Conservation (phyloP, 2,797 vertebrate species). For the Pyrocephalus nanus region DNA sequence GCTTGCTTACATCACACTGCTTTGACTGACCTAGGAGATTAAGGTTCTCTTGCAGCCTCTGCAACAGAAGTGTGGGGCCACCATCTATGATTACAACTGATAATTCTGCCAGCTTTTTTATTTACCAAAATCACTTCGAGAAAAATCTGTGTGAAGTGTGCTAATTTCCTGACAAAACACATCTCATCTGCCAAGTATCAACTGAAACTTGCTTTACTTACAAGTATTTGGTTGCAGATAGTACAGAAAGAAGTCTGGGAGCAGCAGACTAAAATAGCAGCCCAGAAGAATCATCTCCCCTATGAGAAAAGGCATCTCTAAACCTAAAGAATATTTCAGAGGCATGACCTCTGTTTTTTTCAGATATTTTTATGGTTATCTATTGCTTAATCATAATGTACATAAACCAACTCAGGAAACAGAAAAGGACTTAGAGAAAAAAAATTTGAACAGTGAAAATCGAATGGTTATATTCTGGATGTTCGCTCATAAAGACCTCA, state of each 20-base stretch:
- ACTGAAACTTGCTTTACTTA: background rate
- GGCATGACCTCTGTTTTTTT: background rate
- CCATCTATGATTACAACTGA: background rate
- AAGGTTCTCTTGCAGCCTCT: background rate
- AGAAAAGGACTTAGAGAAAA: background rate
- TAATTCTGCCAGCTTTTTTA: background rate
- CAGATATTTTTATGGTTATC: background rate
- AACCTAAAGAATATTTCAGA: background rate
- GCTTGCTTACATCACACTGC: background rate
- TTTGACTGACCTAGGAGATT: background rate
- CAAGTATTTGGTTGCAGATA: background rate
- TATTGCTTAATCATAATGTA: background rate
- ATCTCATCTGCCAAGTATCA: background rate
- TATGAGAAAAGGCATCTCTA: background rate
- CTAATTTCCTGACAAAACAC: background rate
- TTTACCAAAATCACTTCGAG: background rate
- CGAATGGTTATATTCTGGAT: background rate
- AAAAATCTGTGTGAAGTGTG: background rate
- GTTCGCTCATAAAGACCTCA: background rate
- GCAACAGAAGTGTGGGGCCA: rapidly evolving
- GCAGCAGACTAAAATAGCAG: background rate
- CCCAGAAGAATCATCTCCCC: background rate
- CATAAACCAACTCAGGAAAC: background rate
- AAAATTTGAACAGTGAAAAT: background rate
- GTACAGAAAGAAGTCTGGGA: background rate